Base-by-base conservation (phyloP, 2,888 invertebrate species). In the Archips xylosteana region DNA sequence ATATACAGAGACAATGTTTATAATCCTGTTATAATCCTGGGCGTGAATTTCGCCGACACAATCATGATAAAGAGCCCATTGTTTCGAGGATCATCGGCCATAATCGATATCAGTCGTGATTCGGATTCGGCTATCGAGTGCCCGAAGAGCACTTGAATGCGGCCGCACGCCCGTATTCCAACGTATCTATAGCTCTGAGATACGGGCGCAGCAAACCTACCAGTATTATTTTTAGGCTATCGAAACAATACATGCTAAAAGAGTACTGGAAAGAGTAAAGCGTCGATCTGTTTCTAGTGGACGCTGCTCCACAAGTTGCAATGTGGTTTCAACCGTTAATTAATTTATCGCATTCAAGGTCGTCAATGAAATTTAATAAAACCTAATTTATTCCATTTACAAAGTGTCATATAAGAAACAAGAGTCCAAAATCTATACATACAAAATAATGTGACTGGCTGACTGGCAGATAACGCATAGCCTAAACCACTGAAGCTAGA, bases 51-150 rank as follows among this genome's bases (percentile, higher is more conserved):
- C 74, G 70, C 79, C 79, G 79, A 81, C 77, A 76, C 71, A 79
- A 65, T 54, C 60, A 65, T 81, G 79, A 80, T 81, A 79, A 84
- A 85, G 82, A 78, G 81, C 77, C 81, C 81, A 84, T 87, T 86
- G 87, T 87, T 85, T 84, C 77, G 78, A 80, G 81, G 82, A 81
- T 81, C 80, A 80, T 78, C 76, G 75, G 77, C 76, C 78, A 82
- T 84, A 87, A 87, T 89, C 88, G 86, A 89, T 87, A 88, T 83
- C 85, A 87, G 86, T 84, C 85, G 81, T 82, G 87, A 84, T 83
- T 89, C 82, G 83, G 86, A 88, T 85, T 89, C 89, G 85, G 84
- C 83, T 87, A 87, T 89, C 83, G 85, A 89, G 88, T 86, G 84
- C 83, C 77, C 77, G 83, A 81, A 87, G 87, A 76, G 82, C 85